Evolutionary conservation across 2,797 vertebrate species (phyloP), one percentile per base, ranked within the genome.

Genomic region (Benthosema pterotum): DNA sequence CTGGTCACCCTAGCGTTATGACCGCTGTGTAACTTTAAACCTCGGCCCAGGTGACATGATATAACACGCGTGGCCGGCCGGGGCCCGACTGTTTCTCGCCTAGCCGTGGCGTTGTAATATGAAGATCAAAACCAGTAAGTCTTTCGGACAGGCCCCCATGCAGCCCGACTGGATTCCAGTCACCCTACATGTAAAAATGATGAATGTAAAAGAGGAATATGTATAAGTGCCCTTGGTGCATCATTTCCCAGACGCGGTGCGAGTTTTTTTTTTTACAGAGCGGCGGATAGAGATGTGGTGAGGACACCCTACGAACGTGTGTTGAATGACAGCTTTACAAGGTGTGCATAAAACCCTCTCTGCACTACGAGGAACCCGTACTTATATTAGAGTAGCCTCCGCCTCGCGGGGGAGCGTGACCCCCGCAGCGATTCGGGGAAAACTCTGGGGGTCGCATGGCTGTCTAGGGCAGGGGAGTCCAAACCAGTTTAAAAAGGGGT

Each of bases 271-370:
- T 57, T 76, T 86, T 80, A 88, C 76, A 60, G 82, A 78, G 73
- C 4, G 53, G 57, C 22, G 22, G 28, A 38, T 1, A 64, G 71
- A 0, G 17, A 78, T 70, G 52, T 3, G 60, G 57, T 1, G 52
- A 83, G 75, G 77, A 63, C 69, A 69, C 67, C 52, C 71, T 60
- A 62, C 57, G 79, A 54, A 71, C 64, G 60, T 38, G 66, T 63
- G 4, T 78, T n/a, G 78, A 85, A 72, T 87, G 89, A 89, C 91
- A 91, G 89, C 67, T 91, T 92, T 91, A 91, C 83, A 72, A 62
- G 5, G 7, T 69, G 59, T 52, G 64, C 79, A 80, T 90, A 88
- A 91, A 91, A 89, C 67, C 47, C 54, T 7, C 69, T 80, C 71
- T 74, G 66, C 12, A 60, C 66, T 81, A 69, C 83, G 66, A 75